Conservation (phyloP, 2,888 invertebrate species). For the Hirtodrosophila histrioides region DNA sequence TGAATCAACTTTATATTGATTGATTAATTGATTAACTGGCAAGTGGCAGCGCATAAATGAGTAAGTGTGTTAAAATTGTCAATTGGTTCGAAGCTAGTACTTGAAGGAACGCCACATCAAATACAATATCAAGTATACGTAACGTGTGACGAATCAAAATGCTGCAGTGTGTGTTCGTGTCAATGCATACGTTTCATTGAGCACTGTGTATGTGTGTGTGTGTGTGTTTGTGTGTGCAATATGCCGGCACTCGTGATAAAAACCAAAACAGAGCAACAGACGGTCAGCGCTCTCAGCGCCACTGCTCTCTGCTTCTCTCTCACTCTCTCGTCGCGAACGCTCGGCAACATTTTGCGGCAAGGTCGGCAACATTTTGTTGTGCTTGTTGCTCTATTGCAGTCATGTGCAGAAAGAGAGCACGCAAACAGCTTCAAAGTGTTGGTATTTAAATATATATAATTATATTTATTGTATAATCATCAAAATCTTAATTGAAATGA, state of each 20-base stretch:
- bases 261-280: conserved; percentile 65
- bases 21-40: conserved; percentile 58
- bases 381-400: conserved; percentile 49
- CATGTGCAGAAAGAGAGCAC: conserved; percentile 5
- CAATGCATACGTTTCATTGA: conserved; percentile 33
- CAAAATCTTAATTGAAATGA: too few species aligned
- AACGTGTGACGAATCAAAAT: conserved; percentile 29
- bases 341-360: conserved; percentile 61
- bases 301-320: conserved; percentile 1
- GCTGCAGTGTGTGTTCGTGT: conserved; percentile 7
- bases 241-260: conserved; percentile 53
- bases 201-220: conserved; percentile 17
- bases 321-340: conserved; percentile 17
- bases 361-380: conserved; percentile 72
- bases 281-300: conserved; percentile 16
- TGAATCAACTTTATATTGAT: conserved; percentile 61
- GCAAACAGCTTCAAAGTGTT: background rate
- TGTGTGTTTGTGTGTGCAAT: conserved; percentile 18
- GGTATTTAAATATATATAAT: too few species aligned
- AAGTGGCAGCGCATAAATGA: conserved; percentile 12
- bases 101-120: conserved; percentile 36
- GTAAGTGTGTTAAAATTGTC: conserved; percentile 42
- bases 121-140: conserved; percentile 57
- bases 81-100: conserved; percentile 49
- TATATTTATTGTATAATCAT: too few species aligned